Conservation (phyloP, 2,113 vertebrate genomes). For the Merops nubicus region DNA sequence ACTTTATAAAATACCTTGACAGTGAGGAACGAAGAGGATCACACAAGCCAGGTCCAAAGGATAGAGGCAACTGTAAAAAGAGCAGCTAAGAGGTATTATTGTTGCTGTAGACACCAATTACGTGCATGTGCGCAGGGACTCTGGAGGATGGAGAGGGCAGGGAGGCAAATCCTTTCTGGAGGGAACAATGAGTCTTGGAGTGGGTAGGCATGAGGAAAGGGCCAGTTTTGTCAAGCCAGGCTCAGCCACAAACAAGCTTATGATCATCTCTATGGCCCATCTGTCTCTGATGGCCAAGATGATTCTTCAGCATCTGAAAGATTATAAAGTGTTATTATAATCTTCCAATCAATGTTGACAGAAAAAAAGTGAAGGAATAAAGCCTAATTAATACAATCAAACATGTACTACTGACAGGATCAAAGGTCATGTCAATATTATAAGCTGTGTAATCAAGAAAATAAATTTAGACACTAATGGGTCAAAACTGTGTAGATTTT, state of each 20-base stretch:
- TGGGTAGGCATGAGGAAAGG: background rate
- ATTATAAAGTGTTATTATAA: background rate
- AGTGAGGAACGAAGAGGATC: background rate
- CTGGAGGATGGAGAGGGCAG: background rate
- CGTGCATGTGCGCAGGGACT: background rate
- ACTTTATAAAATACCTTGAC: background rate
- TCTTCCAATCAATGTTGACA: background rate
- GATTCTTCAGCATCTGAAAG: background rate
- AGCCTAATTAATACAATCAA: background rate
- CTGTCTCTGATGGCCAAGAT: accelerated
- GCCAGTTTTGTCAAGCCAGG: background rate
- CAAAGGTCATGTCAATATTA: background rate
- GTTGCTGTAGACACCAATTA: background rate
- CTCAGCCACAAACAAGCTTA: background rate
- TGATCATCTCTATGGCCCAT: too few species aligned
- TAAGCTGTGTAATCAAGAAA: background rate
- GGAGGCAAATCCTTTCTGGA: background rate
- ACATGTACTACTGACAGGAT: background rate
- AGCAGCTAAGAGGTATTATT: background rate
- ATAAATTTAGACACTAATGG: background rate
- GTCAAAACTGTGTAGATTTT: background rate
- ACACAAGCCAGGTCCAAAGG: background rate
- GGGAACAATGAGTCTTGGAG: background rate
- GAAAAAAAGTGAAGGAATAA: background rate
- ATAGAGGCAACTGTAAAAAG: background rate